Evolutionary conservation across 2,888 invertebrate species (phyloP).

Genomic region (Campaea margaritaria): DNA sequence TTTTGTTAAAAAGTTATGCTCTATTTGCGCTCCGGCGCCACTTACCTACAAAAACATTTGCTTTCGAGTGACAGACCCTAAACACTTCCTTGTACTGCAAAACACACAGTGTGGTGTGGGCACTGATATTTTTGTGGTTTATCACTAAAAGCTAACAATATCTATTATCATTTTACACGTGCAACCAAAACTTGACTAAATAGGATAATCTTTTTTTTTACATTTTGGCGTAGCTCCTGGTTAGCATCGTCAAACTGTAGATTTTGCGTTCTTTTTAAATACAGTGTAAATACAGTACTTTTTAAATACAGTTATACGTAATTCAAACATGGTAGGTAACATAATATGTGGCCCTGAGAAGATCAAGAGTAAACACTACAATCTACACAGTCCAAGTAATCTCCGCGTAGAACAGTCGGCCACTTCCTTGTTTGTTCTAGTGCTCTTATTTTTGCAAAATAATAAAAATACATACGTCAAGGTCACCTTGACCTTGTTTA

Average conservation of each 20-base stretch:
- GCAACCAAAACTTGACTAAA: too few relatives aligned
- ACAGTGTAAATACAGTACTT: too few relatives aligned
- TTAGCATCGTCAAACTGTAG: too few relatives aligned
- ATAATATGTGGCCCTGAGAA: slow-evolving; percentile 57
- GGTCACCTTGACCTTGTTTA: slow-evolving; percentile 78
- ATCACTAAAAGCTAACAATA: slow-evolving; percentile 16
- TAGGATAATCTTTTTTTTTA: too few relatives aligned
- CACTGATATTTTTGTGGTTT: slow-evolving; percentile 9
- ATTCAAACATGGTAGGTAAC: neutral
- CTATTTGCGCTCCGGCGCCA: slow-evolving; percentile 34
- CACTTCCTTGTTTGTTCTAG: slow-evolving; percentile 79
- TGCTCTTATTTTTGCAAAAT: slow-evolving; percentile 73
- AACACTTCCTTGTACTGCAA: slow-evolving; percentile 23
- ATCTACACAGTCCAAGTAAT: slow-evolving; percentile 61
- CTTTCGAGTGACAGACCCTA: slow-evolving; percentile 1
- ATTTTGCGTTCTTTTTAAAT: too few relatives aligned
- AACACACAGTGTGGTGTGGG: slow-evolving; percentile 11
- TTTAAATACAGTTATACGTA: neutral
- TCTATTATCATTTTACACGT: neutral
- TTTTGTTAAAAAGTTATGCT: slow-evolving; percentile 7
- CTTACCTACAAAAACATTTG: slow-evolving; percentile 19
- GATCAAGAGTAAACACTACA: slow-evolving; percentile 66
- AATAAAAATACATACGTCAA: slow-evolving; percentile 74
- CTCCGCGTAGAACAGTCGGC: slow-evolving; percentile 57
- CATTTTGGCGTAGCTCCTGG: neutral